phyloP scores from a whole-genome alignment of 2,113 vertebrate genomes.

The Mustela nigripes region DNA sequence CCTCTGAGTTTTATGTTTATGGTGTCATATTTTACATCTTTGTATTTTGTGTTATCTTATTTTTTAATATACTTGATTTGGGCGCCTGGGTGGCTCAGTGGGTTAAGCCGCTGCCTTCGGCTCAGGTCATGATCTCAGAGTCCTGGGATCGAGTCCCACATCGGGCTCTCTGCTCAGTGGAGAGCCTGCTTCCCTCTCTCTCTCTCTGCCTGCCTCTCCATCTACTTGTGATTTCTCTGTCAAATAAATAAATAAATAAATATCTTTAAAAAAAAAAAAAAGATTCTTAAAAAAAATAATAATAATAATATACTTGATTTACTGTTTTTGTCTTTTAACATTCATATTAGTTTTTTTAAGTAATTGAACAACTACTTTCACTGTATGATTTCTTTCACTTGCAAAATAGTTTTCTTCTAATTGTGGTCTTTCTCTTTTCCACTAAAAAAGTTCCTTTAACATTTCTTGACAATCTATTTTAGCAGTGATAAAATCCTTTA shows the following conservation, averaged over 20 bases:
- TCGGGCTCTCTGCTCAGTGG: no score
- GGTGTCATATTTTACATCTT: neutral
- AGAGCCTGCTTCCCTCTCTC: no score
- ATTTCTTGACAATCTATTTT: neutral
- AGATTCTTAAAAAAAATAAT: no score
- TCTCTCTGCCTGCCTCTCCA: no score
- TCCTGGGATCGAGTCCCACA: no score
- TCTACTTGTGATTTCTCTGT: no score
- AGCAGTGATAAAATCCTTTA: neutral
- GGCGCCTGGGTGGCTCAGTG: no score
- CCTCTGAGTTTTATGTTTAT: neutral
- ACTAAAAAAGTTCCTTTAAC: neutral
- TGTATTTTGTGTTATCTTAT: neutral
- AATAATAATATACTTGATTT: neutral
- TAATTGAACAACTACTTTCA: neutral
- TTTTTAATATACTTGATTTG: neutral
- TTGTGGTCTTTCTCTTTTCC: neutral
- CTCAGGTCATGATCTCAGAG: no score
- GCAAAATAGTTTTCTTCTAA: neutral
- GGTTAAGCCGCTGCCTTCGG: no score
- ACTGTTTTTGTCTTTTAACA: neutral
- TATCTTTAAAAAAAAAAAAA: no score
- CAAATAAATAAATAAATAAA: no score
- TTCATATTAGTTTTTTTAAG: neutral
- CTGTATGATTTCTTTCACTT: neutral